Evolutionary conservation across 1,140 invertebrate species (phyloP).

Genomic region (Drosophila ercepeae): DNA sequence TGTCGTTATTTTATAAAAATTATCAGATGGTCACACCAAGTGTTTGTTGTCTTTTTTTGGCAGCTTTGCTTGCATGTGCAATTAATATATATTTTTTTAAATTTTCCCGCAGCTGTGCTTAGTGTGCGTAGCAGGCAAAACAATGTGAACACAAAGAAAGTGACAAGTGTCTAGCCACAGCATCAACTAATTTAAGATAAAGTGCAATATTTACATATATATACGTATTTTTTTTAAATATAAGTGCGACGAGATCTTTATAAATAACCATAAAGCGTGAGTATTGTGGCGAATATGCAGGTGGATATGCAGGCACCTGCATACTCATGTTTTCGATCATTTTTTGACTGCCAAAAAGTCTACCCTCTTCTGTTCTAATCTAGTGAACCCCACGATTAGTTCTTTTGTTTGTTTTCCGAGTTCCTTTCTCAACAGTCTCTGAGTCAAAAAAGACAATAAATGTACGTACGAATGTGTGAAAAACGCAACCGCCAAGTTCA

Average conservation of each 20-base stretch:
- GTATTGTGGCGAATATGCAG: slow-evolving; percentile 20
- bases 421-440: slow-evolving; percentile 8
- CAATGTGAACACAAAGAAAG: slow-evolving; percentile 27
- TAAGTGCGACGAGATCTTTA: slow-evolving; percentile 32
- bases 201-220: slow-evolving; percentile 34
- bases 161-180: slow-evolving; percentile 18
- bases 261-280: slow-evolving; percentile 41
- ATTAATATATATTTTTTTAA: slow-evolving; percentile 15
- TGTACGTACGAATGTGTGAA: not conserved
- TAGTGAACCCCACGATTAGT: slow-evolving; percentile 3
- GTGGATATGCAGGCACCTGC: slow-evolving; percentile 7
- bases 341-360: not conserved
- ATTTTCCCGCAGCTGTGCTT: not conserved
- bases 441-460: slow-evolving; percentile 9
- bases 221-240: slow-evolving; percentile 11
- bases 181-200: slow-evolving; percentile 21
- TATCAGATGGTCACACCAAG: not conserved
- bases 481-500: slow-evolving; percentile 28
- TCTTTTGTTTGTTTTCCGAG: slow-evolving; percentile 9
- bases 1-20: not conserved
- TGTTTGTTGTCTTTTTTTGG: slow-evolving; percentile 11
- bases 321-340: too few species aligned
- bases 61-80: slow-evolving; percentile 8
- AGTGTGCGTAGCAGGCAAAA: not conserved
- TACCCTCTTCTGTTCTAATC: not conserved